phyloP scores from a whole-genome alignment of 2,888 invertebrate species.

The Alviniconcha strummeri region DNA sequence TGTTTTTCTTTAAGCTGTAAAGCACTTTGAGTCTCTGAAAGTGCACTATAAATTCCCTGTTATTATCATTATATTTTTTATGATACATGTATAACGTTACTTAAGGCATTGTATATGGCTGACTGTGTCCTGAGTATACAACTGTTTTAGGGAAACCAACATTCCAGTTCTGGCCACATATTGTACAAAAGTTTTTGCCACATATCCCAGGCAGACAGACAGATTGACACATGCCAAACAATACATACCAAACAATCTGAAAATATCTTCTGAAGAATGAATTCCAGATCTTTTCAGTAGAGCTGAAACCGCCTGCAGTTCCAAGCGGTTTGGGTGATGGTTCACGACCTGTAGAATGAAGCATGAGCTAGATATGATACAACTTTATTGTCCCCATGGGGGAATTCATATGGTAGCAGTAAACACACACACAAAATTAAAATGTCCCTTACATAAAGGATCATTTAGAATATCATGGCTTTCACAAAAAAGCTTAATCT shows the following conservation, averaged over 20 bases:
- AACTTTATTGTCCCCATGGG: not conserved
- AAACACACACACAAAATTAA: not conserved
- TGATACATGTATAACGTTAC: no score
- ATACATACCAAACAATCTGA: conserved; percentile 21
- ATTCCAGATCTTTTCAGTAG: conserved; percentile 39
- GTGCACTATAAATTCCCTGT: no score
- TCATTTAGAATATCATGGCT: not conserved
- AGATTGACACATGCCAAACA: not conserved
- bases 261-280: conserved; percentile 26
- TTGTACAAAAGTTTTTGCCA: no score
- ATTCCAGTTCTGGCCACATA: no score
- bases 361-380: not conserved
- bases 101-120: no score
- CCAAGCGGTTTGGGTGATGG: not conserved
- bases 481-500: no score
- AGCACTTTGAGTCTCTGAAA: no score
- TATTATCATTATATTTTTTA: no score
- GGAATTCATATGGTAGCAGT: not conserved
- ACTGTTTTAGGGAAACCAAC: no score
- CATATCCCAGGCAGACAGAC: no score
- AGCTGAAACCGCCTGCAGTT: conserved; percentile 33
- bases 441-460: not conserved
- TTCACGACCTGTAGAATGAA: not conserved
- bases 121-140: no score
- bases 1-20: no score